Percentiles rank a stretch among this genome's conserved stretches.
Conservation (phyloP, 2,797 vertebrate species). For the Danio kyathit region DNA sequence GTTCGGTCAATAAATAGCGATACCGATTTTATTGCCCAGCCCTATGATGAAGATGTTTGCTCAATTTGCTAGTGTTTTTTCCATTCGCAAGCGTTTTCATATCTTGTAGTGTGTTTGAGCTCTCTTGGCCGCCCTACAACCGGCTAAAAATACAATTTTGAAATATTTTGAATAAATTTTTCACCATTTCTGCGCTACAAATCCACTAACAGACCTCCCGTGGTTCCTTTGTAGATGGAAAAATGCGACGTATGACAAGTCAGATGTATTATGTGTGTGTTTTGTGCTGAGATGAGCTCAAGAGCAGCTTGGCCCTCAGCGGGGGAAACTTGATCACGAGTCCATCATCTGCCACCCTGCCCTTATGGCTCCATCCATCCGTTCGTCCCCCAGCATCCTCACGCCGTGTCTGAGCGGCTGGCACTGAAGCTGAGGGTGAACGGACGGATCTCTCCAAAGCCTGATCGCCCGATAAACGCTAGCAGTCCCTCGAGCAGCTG, state of each 20-base stretch:
- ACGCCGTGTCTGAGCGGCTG: not conserved
- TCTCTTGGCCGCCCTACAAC: no score
- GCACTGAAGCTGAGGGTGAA: slow-evolving; percentile 1
- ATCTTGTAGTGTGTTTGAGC: no score
- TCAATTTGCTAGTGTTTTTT: no score
- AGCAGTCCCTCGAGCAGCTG: slow-evolving; percentile 15
- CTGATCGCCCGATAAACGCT: slow-evolving; percentile 27
- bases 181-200: not conserved
- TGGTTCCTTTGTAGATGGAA: slow-evolving; percentile 1
- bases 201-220: not conserved
- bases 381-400: slow-evolving; percentile 10
- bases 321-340: slow-evolving; percentile 24
- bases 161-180: not conserved
- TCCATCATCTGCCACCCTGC: slow-evolving; percentile 36
- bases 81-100: no score
- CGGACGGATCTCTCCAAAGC: not conserved
- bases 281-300: slow-evolving; percentile 27
- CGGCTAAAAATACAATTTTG: not conserved
- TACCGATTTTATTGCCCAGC: no score
- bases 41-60: no score
- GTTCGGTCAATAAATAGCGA: no score
- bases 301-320: slow-evolving; percentile 45
- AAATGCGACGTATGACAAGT: slow-evolving; percentile 14
- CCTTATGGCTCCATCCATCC: not conserved
- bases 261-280: slow-evolving; percentile 11